Evolutionary conservation across 2,113 vertebrate species (phyloP).

Genomic region (Xyliphius kryptos): DNA sequence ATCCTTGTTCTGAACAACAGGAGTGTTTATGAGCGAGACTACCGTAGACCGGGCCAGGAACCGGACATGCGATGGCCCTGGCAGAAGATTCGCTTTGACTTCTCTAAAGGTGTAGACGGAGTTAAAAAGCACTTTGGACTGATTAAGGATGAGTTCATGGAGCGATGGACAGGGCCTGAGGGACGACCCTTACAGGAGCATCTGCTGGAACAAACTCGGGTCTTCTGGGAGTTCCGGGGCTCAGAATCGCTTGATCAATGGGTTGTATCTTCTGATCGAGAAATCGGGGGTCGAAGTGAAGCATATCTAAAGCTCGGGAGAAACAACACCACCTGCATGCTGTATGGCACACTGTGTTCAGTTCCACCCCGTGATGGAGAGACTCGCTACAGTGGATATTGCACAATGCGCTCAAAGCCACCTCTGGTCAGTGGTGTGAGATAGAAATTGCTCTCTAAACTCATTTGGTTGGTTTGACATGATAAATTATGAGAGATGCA

Average conservation of each 20-base stretch:
- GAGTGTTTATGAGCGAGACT: conserved; percentile 49
- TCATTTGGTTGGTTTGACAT: too few relatives aligned
- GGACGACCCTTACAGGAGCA: conserved; percentile 60
- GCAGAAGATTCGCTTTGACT: conserved; percentile 61
- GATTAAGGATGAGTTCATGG: conserved; percentile 67
- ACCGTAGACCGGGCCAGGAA: conserved; percentile 70
- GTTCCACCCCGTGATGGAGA: conserved; percentile 78
- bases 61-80: conserved; percentile 55
- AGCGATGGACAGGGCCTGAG: conserved; percentile 61
- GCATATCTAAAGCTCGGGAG: conserved; percentile 71
- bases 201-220: conserved; percentile 75
- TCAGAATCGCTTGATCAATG: conserved; percentile 78
- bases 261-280: conserved; percentile 77
- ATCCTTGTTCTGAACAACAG: conserved; percentile 26
- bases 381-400: conserved; percentile 85
- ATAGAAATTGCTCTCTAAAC: too few relatives aligned
- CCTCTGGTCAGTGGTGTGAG: conserved; percentile 64
- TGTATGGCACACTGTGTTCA: conserved; percentile 77
- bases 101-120: conserved; percentile 71
- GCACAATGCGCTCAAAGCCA: conserved; percentile 70
- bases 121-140: conserved; percentile 68
- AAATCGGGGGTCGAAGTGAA: conserved; percentile 86
- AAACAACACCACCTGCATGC: conserved; percentile 73
- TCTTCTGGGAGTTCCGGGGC: conserved; percentile 84
- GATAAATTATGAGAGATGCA: too few relatives aligned